Evolutionary conservation across 1,140 invertebrate species (phyloP).

Genomic region (Manduca sexta): DNA sequence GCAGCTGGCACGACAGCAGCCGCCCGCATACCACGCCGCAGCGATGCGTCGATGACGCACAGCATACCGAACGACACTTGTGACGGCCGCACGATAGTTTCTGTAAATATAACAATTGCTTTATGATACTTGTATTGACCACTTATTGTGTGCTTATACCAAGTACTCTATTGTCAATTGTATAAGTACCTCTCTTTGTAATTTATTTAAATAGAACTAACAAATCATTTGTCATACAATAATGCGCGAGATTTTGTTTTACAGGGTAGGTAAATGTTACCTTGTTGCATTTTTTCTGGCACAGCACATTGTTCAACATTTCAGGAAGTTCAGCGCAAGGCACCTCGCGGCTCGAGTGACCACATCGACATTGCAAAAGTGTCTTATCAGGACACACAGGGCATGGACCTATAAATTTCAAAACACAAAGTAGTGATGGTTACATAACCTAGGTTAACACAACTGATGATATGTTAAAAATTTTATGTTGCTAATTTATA

Average conservation of each 20-base stretch:
- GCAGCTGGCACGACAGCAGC: slow-evolving; percentile 87
- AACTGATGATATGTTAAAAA: neutral
- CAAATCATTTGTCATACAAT: too few relatives aligned
- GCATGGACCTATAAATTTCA: slow-evolving; percentile 81
- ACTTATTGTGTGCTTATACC: too few relatives aligned
- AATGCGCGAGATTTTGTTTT: too few relatives aligned
- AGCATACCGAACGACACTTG: slow-evolving; percentile 91
- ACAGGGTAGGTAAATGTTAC: slow-evolving; percentile 51
- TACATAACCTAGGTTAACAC: too few relatives aligned
- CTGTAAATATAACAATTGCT: slow-evolving; percentile 41
- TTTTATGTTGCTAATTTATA: neutral
- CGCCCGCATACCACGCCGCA: slow-evolving; percentile 89
- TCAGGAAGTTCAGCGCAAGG: slow-evolving; percentile 82
- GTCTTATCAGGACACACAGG: slow-evolving; percentile 87
- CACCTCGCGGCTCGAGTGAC: slow-evolving; percentile 88
- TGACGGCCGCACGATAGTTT: slow-evolving; percentile 90
- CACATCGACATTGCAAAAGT: slow-evolving; percentile 90
- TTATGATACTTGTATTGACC: neutral
- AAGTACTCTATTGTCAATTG: too few relatives aligned
- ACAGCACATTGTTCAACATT: slow-evolving; percentile 82
- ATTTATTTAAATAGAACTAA: too few relatives aligned
- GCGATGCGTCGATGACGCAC: slow-evolving; percentile 87
- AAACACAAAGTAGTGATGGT: neutral
- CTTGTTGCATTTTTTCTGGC: slow-evolving; percentile 92
- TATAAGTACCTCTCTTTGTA: too few relatives aligned